Conservation (phyloP, 2,113 vertebrate genomes). For the Zapornia atra region DNA sequence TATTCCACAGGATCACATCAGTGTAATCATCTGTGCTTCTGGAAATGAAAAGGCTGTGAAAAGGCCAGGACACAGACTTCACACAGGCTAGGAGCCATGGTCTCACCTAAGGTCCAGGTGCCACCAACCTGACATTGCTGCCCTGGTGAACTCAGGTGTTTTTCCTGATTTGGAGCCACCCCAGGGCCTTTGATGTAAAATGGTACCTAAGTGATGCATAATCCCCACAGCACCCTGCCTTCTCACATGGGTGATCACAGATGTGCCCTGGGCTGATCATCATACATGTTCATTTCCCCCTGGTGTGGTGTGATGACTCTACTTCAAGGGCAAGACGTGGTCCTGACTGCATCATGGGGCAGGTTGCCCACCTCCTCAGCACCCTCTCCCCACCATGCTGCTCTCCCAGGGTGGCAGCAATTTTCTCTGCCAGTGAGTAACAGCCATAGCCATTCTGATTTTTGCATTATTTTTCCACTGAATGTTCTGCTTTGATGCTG, state of each 20-base stretch:
- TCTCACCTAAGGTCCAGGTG: neutral
- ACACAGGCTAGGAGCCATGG: neutral
- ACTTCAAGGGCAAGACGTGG: fast-evolving
- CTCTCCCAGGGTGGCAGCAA: neutral
- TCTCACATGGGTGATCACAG: neutral
- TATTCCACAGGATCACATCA: neutral
- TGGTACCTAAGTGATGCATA: neutral
- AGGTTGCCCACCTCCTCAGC: neutral
- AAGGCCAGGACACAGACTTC: neutral
- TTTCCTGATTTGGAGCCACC: neutral
- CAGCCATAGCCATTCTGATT: neutral
- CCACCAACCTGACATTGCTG: neutral
- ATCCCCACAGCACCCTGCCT: neutral
- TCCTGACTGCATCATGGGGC: no score
- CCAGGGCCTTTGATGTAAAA: neutral
- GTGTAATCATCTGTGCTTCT: neutral
- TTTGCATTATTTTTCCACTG: neutral
- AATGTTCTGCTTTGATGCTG: neutral
- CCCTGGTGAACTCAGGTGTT: fast-evolving
- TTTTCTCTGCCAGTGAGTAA: neutral
- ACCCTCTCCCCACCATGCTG: neutral
- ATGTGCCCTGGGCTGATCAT: fast-evolving
- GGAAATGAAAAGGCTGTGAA: neutral
- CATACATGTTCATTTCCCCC: fast-evolving
- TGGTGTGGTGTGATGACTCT: neutral